Percentiles rank a stretch among this genome's conserved stretches.
Conservation (phyloP, 1,140 invertebrate genomes). For the Drosophila kurseongensis region DNA sequence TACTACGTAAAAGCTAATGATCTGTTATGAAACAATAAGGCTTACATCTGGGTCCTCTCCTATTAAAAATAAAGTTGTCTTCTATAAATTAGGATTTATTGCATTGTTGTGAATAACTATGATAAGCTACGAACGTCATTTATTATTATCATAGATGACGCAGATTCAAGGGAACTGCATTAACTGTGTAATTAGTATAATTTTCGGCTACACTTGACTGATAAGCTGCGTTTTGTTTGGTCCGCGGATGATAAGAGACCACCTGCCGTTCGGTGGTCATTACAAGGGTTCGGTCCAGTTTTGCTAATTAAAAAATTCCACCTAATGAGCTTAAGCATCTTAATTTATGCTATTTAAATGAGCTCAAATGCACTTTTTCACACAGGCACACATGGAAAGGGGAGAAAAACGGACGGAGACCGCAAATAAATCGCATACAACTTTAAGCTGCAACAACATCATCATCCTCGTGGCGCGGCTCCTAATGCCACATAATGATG, state of each 20-base stretch:
- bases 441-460: slow-evolving; percentile 63
- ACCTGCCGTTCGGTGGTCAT: slow-evolving; percentile 19
- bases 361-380: slow-evolving; percentile 49
- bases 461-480: slow-evolving; percentile 47
- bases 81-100: too few species aligned
- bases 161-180: slow-evolving; percentile 27
- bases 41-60: too few species aligned
- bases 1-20: too few species aligned
- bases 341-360: slow-evolving; percentile 77
- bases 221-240: slow-evolving; percentile 31
- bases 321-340: slow-evolving; percentile 64
- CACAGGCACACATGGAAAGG: slow-evolving; percentile 16
- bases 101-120: not conserved
- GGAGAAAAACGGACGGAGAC: slow-evolving; percentile 11
- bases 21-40: too few species aligned
- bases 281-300: slow-evolving; percentile 23
- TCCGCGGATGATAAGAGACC: slow-evolving; percentile 11
- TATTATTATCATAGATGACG: slow-evolving; percentile 38
- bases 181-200: slow-evolving; percentile 17
- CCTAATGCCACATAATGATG: slow-evolving; percentile 81
- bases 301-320: slow-evolving; percentile 47
- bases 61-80: too few species aligned
- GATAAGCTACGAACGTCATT: slow-evolving; percentile 8
- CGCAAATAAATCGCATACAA: slow-evolving; percentile 73
- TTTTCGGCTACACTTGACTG: slow-evolving; percentile 47